Evolutionary conservation across 2,113 vertebrate species (phyloP), one percentile per base, ranked within the genome.

Genomic region (Oostethus manadensis): DNA sequence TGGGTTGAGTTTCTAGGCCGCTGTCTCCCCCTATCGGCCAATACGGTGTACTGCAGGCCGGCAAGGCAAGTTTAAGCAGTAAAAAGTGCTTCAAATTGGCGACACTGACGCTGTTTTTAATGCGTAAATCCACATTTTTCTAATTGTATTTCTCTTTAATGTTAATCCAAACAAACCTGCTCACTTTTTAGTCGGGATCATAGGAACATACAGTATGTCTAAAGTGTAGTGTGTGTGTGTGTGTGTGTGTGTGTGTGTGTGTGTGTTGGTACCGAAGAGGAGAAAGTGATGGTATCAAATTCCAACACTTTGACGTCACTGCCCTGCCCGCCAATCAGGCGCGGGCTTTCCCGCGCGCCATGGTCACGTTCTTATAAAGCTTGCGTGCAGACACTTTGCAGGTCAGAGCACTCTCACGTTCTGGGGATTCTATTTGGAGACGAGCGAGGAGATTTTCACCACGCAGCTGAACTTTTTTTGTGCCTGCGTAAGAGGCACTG

Each of bases 11-110:
- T 92, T 81, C 84, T 92, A 86, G 84, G 84, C 86, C 80, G 86
- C 81, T 92, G 93, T 89, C 88, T 87, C 92, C 92, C 89, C 86
- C 93, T 92, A 83, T 87, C 83, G 89, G 71, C 58, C 21, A 40
- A 70, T 3, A 57, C 29, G 1, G 1, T 18, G 47, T 6, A 64
- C 65, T 82, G 74, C 59, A 33, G 29, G 13, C 4, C 22, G 18
- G 13, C 18, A 50, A 20, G 1, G 20, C 10, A 50, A 23, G 6
- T 20, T 21, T 14, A 22, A 14, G 11, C 17, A 29, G 4, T 26
- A 10, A 33, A 58, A 47, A 6, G 21, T 45, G 42, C 21, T 21
- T 42, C 33, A 6, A 51, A 8, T 6, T 29, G 14, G 7, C 2
- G 2, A 5, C 15, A 16, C 6, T 50, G 14, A 7, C 3, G 10